Conservation (phyloP, 2,888 invertebrate species). For the Eilema caniola region DNA sequence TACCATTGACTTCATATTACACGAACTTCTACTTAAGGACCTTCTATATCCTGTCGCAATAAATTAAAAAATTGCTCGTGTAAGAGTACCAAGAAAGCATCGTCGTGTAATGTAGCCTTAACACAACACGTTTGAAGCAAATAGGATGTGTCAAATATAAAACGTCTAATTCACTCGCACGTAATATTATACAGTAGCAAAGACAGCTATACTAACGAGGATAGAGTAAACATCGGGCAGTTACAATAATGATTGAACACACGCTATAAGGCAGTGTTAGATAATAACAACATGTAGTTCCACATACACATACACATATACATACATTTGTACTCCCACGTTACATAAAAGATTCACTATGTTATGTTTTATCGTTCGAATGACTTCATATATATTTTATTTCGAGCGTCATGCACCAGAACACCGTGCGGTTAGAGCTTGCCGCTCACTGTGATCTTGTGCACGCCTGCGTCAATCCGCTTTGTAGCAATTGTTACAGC, state of each 20-base stretch:
- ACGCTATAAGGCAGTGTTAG: slow-evolving; percentile 68
- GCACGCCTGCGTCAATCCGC: slow-evolving; percentile 1
- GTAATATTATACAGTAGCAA: slow-evolving; percentile 8
- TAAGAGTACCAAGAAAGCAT: not conserved
- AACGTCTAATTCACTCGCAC: not conserved
- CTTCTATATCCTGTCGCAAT: not conserved
- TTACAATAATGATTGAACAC: slow-evolving; percentile 63
- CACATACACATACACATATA: slow-evolving; percentile 17
- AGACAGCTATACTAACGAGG: slow-evolving; percentile 16
- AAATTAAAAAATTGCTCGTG: not conserved
- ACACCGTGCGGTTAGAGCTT: slow-evolving; percentile 22
- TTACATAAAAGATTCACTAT: slow-evolving; percentile 27
- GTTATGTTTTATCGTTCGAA: slow-evolving; percentile 26
- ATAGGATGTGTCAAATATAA: not conserved
- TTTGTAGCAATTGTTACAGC: not conserved
- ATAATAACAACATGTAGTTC: not conserved
- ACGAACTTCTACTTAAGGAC: not conserved
- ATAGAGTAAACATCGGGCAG: slow-evolving; percentile 51
- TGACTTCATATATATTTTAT: slow-evolving; percentile 36
- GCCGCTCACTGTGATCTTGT: slow-evolving; percentile 13
- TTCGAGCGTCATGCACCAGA: slow-evolving; percentile 33
- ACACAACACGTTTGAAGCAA: not conserved
- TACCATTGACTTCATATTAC: not conserved
- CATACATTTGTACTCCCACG: slow-evolving; percentile 41
- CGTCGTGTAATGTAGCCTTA: not conserved